These are phyloP conservation scores for Serilophus lunatus DNA, from an alignment of 2,113 vertebrate genomes.

Conservation along the genomic window DNA sequence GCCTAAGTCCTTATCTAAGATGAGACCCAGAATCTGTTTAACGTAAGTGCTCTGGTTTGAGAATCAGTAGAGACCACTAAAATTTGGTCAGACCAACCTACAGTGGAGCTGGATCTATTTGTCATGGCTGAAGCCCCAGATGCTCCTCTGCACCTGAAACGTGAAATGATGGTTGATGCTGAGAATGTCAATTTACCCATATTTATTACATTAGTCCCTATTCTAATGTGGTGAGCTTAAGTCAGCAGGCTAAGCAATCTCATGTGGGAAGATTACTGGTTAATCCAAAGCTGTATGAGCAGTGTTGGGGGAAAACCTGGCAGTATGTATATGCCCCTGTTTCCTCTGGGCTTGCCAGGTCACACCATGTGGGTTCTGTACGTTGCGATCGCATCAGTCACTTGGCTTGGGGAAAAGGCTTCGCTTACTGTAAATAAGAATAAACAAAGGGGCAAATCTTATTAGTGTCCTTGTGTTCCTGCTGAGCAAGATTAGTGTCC, in stretches of 20 bases:
- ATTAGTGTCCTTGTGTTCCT: conserved; percentile 25
- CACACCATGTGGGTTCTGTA: not conserved
- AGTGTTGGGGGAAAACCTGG: not conserved
- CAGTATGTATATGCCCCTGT: not conserved
- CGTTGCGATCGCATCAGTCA: not conserved
- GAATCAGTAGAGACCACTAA: not conserved
- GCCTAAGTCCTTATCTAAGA: not conserved
- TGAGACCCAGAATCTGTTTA: not conserved
- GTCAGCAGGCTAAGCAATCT: conserved; percentile 17
- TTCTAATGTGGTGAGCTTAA: not conserved
- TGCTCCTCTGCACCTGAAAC: not conserved
- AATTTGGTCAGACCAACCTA: not conserved
- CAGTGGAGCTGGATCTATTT: not conserved
- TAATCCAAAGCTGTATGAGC: conserved; percentile 18
- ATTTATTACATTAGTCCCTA: not conserved
- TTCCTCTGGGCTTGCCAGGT: not conserved
- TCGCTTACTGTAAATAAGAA: not conserved
- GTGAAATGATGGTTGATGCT: not conserved
- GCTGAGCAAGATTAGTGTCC: conserved; percentile 45
- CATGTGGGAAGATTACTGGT: not conserved
- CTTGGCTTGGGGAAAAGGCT: not conserved
- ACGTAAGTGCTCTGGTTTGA: accelerated
- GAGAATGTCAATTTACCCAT: accelerated
- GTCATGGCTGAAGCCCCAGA: not conserved
- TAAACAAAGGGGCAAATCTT: conserved; percentile 45